Conservation (phyloP, 2,113 vertebrate genomes). For the Gobius niger region DNA sequence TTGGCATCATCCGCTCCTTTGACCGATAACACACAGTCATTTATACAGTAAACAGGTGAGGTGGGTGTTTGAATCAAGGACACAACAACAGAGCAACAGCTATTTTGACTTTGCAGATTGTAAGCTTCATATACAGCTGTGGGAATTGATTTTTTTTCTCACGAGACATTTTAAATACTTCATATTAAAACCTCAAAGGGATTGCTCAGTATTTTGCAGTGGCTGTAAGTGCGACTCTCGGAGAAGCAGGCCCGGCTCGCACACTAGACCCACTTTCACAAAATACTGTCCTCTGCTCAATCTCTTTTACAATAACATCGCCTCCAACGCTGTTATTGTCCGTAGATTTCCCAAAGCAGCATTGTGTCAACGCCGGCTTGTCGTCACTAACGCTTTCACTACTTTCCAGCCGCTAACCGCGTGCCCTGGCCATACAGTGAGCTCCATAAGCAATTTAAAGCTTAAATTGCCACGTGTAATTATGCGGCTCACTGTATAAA, state of each 20-base stretch:
- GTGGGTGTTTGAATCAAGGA: no score
- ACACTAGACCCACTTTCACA: neutral
- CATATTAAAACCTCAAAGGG: neutral
- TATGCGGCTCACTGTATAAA: constrained; percentile 61
- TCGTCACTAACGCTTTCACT: constrained; percentile 37
- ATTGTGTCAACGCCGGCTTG: constrained; percentile 30
- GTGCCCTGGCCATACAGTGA: constrained; percentile 50
- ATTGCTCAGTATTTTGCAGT: constrained; percentile 8
- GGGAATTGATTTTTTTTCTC: neutral
- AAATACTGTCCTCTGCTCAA: constrained; percentile 1
- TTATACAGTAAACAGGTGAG: no score
- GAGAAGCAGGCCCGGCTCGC: neutral
- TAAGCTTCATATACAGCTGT: neutral
- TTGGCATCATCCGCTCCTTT: no score
- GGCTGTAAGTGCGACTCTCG: neutral
- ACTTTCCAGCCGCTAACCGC: constrained; percentile 31
- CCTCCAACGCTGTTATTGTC: constrained; percentile 15
- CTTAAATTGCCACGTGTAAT: neutral
- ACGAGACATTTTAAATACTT: neutral
- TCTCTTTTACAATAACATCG: neutral
- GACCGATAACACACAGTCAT: no score
- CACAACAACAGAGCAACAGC: no score
- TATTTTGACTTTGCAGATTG: neutral
- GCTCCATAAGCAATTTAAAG: constrained; percentile 39
- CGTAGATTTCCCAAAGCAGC: constrained; percentile 22